phyloP scores from a whole-genome alignment of 2,113 vertebrate species.

The Synodontis membranacea region DNA sequence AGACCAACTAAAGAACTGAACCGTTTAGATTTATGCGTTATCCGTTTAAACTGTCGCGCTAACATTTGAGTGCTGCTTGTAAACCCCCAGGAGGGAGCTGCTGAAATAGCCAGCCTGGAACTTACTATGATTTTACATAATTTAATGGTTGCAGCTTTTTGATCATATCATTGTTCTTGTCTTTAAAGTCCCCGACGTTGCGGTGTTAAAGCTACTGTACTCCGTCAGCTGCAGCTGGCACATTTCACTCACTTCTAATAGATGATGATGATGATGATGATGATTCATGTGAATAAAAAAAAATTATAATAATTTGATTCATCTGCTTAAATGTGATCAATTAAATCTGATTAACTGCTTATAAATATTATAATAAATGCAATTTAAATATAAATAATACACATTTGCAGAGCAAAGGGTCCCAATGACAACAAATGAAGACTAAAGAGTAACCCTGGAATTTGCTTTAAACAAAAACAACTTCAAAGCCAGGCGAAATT shows the following conservation, averaged over 20 bases:
- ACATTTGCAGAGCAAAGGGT: background rate
- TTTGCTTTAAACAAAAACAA: background rate
- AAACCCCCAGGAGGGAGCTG: constrained; percentile 10
- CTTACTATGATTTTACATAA: constrained; percentile 27
- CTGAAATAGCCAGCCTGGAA: constrained; percentile 3
- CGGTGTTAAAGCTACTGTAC: background rate
- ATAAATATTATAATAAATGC: too few species aligned
- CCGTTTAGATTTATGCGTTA: constrained; percentile 21
- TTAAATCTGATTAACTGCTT: background rate
- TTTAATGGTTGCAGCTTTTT: constrained; percentile 1
- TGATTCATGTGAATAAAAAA: background rate
- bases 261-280: too few species aligned
- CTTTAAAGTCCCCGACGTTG: background rate
- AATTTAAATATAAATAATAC: too few species aligned
- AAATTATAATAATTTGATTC: background rate
- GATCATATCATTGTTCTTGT: constrained; percentile 5
- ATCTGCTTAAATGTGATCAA: background rate
- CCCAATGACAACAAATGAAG: background rate
- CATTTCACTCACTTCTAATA: background rate
- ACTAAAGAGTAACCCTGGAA: background rate
- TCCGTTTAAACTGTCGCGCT: constrained; percentile 27
- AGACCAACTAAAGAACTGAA: constrained; percentile 17
- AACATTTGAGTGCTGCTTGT: constrained; percentile 31
- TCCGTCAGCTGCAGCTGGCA: background rate
- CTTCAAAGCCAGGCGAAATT: too few species aligned